These are phyloP conservation scores for Drosophila mercatorum DNA, from an alignment of 2,888 invertebrate genomes.

Conservation along the genomic window DNA sequence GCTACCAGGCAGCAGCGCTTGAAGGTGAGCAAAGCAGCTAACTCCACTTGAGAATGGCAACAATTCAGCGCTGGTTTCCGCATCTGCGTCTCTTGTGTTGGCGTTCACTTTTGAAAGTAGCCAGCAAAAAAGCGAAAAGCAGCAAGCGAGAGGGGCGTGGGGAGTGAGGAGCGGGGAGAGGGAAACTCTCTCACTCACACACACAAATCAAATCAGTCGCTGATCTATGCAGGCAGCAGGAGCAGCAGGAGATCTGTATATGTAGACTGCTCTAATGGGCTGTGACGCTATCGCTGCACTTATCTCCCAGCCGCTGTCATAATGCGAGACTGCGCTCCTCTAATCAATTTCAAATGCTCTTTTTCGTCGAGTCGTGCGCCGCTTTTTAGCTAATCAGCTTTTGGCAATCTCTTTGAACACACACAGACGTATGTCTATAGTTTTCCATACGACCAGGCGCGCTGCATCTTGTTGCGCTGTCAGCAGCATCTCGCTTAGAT, in stretches of 20 bases:
- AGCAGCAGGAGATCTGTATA: conserved; percentile 19
- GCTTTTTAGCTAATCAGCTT: conserved; percentile 65
- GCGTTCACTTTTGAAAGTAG: conserved; percentile 21
- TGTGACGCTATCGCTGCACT: conserved; percentile 58
- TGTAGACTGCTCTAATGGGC: conserved; percentile 54
- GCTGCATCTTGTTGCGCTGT: conserved; percentile 64
- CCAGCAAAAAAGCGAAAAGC: conserved; percentile 13
- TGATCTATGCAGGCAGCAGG: conserved; percentile 32
- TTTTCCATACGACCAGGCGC: conserved; percentile 73
- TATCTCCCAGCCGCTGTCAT: conserved; percentile 60
- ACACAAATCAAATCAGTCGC: conserved; percentile 35
- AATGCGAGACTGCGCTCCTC: conserved; percentile 49
- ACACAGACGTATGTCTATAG: conserved; percentile 25
- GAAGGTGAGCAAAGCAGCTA: conserved; percentile 38
- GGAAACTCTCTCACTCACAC: conserved; percentile 1
- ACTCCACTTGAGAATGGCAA: conserved; percentile 54
- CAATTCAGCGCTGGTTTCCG: conserved; percentile 55
- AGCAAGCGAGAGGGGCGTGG: too few species aligned
- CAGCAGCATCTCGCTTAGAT: conserved; percentile 43
- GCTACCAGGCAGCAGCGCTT: conserved; percentile 25
- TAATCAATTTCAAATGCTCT: conserved; percentile 76
- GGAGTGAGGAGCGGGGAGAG: too few species aligned
- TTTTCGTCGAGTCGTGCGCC: conserved; percentile 60
- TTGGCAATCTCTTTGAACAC: conserved; percentile 75
- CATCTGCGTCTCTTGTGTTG: conserved; percentile 33